Percentiles rank a stretch among this genome's conserved stretches.
Conservation (phyloP, 2,888 invertebrate genomes). For the Meganola albula region DNA sequence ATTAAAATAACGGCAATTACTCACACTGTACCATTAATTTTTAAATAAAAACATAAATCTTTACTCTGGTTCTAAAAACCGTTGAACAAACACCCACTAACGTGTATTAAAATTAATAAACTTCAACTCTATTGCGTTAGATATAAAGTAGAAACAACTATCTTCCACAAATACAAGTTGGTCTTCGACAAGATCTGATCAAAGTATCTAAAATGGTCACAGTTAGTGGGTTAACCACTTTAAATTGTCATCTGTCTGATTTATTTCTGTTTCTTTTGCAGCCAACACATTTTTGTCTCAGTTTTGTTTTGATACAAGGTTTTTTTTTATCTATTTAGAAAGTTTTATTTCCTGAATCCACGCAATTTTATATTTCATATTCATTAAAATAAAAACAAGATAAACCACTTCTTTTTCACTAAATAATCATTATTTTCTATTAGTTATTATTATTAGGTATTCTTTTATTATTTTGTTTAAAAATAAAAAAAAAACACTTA, state of each 20-base stretch:
- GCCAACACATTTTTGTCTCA: slow-evolving; percentile 68
- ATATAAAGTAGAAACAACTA: slow-evolving; percentile 33
- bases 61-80: slow-evolving; percentile 58
- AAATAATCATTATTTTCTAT: no score
- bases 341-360: slow-evolving; percentile 36
- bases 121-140: slow-evolving; percentile 39
- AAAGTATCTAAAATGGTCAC: slow-evolving; percentile 79
- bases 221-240: slow-evolving; percentile 79
- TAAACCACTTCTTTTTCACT: no score
- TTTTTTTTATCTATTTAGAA: slow-evolving; percentile 33
- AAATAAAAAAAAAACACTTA: slow-evolving; percentile 6
- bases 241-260: slow-evolving; percentile 79
- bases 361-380: no score
- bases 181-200: slow-evolving; percentile 74
- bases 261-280: slow-evolving; percentile 75
- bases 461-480: no score
- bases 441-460: no score
- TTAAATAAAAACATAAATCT: slow-evolving; percentile 77
- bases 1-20: slow-evolving; percentile 72
- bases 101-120: slow-evolving; percentile 33
- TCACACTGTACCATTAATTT: slow-evolving; percentile 67
- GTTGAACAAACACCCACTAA: slow-evolving; percentile 72
- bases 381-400: no score
- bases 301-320: slow-evolving; percentile 35
- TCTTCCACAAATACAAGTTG: slow-evolving; percentile 40